phyloP scores from a whole-genome alignment of 2,113 vertebrate genomes.

The Rhineura floridana region DNA sequence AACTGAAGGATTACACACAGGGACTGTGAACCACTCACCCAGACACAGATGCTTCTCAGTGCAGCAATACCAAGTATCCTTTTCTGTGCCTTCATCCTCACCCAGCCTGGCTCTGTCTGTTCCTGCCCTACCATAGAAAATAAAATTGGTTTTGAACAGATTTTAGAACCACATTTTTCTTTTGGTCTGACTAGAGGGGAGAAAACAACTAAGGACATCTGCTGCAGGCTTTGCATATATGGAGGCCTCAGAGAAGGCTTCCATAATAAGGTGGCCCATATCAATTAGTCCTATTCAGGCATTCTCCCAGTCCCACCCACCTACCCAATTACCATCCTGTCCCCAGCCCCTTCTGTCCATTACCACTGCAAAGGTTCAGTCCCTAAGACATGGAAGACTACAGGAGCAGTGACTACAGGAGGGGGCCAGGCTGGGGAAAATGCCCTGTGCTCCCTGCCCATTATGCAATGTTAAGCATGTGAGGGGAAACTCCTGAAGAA shows the following conservation, averaged over 20 bases:
- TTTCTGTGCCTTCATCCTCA: neutral
- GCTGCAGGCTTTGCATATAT: neutral
- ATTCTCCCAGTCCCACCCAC: no score
- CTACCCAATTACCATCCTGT: no score
- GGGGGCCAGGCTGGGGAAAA: no score
- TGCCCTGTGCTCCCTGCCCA: no score
- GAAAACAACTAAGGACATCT: neutral
- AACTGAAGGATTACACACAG: neutral
- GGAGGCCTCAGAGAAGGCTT: neutral
- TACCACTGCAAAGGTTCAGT: no score
- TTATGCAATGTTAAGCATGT: no score
- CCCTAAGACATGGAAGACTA: no score
- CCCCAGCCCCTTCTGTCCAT: no score
- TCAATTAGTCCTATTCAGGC: no score
- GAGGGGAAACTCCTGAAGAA: no score
- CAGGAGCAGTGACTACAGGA: no score
- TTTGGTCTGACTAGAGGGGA: neutral
- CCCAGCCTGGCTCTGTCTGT: neutral
- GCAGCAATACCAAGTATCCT: neutral
- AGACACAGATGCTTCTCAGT: no score
- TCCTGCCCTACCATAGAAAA: neutral
- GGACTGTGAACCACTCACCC: neutral
- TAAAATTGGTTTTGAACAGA: neutral
- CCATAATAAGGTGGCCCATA: neutral
- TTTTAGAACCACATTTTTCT: neutral